Conservation (phyloP, 2,797 vertebrate species). For the Ciconia nigra region DNA sequence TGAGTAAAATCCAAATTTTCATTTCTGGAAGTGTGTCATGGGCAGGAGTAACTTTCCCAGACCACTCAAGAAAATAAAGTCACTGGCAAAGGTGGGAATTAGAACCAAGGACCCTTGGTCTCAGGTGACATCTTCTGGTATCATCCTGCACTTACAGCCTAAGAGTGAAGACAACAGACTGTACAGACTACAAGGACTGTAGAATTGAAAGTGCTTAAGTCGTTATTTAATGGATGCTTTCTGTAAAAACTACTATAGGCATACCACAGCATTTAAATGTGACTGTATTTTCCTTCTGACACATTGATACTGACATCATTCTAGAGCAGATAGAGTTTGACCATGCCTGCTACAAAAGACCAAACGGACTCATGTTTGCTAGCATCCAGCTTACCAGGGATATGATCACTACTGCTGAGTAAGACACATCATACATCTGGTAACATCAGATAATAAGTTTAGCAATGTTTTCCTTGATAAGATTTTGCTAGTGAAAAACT, state of each 20-base stretch:
- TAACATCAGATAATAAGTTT: neutral
- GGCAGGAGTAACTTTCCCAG: neutral
- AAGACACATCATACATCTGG: neutral
- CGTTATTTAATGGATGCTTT: neutral
- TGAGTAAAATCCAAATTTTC: neutral
- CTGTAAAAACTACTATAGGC: neutral
- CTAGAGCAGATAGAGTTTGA: neutral
- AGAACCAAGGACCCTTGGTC: neutral
- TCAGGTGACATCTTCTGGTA: neutral
- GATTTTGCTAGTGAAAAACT: neutral
- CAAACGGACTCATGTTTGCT: neutral
- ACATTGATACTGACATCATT: neutral
- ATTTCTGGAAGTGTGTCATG: neutral
- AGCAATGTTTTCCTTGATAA: neutral
- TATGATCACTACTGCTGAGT: neutral
- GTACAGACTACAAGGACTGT: neutral
- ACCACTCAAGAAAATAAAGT: neutral
- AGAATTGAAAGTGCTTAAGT: neutral
- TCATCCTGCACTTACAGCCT: neutral
- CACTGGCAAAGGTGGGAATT: neutral
- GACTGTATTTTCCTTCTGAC: neutral
- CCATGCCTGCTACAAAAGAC: neutral
- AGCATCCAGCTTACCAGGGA: neutral
- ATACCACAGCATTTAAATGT: neutral
- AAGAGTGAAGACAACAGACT: neutral